Evolutionary conservation across 2,113 vertebrate species (phyloP), one percentile per base, ranked within the genome.

Genomic region (Cyprinodon brontotheroides): DNA sequence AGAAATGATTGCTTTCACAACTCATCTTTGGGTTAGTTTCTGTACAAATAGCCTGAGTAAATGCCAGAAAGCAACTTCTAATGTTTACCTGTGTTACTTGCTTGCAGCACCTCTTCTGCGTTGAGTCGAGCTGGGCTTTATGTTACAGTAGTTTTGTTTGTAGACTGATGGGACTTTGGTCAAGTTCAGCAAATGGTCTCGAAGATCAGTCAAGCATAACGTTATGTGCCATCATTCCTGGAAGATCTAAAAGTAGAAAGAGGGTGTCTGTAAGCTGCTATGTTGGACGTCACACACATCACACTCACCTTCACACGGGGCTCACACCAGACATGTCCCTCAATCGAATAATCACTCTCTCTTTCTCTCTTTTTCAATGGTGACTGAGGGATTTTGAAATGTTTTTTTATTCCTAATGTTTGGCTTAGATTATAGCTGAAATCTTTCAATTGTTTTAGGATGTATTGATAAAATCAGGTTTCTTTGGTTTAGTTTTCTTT

Each of bases 81-180:
- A 76, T 83, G 41, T 89, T 77, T 88, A 88, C 84, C 14, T 72
- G 70, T 85, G 88, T 83, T 75, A 73, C 63, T 76, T 62, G 70
- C 12, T 15, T 67, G 48, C 48, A 50, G 47, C 37, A n/a, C 75
- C 77, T 1, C 45, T 65, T 67, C 82, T 48, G 72, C 12, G 91
- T 90, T 93, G 92, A 7, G 90, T 38, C 70, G 63, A 81, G 74
- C 77, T 68, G 29, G 37, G 40, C 59, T 47, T 53, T 22, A 70
- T 50, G 39, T 41, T 72, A 71, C 64, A 41, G 17, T 59, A 65
- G 13, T 29, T 68, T 50, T 36, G 48, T 70, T 68, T 38, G 72
- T 53, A n/a, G 17, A n/a, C 7, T 40, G 17, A 15, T 64, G 38
- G 62, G 17, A 29, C 20, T 64, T 64, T 64, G 62, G 38, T 10